Base-by-base conservation (phyloP, 2,797 vertebrate species). In the Sebastiscus tertius region DNA sequence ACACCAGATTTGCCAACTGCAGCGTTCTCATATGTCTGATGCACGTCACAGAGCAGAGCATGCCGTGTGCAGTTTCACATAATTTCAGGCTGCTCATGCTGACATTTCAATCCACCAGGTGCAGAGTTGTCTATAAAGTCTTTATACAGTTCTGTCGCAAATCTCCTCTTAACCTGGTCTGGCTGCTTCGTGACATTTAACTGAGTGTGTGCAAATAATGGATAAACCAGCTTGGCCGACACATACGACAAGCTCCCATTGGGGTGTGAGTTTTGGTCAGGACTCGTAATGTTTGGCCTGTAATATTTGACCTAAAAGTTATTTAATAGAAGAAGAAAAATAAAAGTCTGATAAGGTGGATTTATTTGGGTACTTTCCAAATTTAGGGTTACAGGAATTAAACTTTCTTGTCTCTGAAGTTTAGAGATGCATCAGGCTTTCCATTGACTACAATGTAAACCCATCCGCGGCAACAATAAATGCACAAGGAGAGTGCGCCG, bases 41-140 rank as follows among this genome's bases (percentile, higher is more conserved):
- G 52, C 52, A 49, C 42, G 59, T 71, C 62, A 68, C 70, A 31
- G 73, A 42, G 65, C 59, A 60, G 65, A 59, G 39, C 55, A n/a
- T 3, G 2, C 70, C 31, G 65, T 22, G 31, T n/a, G 55, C 36
- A 52, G 56, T 74, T 82, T 77, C 56, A 72, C 58, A 36, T 73
- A 39, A 64, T 77, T 46, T 60, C 52, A 75, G 61, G 11, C 54
- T 46, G n/a, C 72, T 74, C 61, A 12, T 56, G 68, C 64, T 74
- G 65, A 52, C 39, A 72, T 72, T 75, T 76, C 58, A 84, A 84
- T 77, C 60, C 26, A 22, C 66, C 77, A 78, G 80, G 70, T 76
- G 77, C 70, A 71, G 18, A 34, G 34, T 67, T 72, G 66, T 81
- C 69, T 39, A 22, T 65, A 26, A 80, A 54, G 46, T 63, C 65